Evolutionary conservation across 2,797 vertebrate species (phyloP), one percentile per base, ranked within the genome.

Genomic region (Triplophysa bombifrons): DNA sequence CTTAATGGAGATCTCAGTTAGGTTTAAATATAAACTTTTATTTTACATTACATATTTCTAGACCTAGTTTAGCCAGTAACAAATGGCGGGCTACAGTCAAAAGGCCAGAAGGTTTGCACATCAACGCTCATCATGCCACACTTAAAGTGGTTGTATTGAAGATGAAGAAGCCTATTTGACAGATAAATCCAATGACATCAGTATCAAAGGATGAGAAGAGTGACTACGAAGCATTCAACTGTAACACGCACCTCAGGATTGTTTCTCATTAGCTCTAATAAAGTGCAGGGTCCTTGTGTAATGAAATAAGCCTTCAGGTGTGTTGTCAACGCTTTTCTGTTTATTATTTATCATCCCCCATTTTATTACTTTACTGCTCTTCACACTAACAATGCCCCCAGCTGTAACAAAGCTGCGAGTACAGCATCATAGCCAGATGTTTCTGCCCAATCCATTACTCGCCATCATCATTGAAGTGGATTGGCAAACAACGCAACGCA

Each of bases 341-440:
- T 80, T 83, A 81, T 81, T 79, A 79, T 82, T 83, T 81, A 81
- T 83, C 68, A 81, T 74, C 53, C 48, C 53, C 53, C 34, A 78
- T 80, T 85, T 82, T 82, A 82, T 82, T 77, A 71, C 77, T 82
- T 78, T 72, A 74, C 76, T 72, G 69, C 61, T 41, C 77, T 51
- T 80, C 80, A 81, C 74, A 58, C 67, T 72, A 81, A 83, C 74
- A 56, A 85, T 75, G 84, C 65, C 78, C 55, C 78, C 41, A 81
- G 71, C 71, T 60, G 67, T 80, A 78, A 82, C 58, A 60, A 76
- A 80, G 68, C 78, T 72, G 2, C 9, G 64, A 38, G 67, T 61
- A 71, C 46, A 78, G 70, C 27, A 30, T 80, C 83, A 56, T 64
- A 77, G 69, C 80, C 80, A 80, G 78, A 81, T 83, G 81, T 73